Percentiles rank a stretch among this genome's conserved stretches.
These are phyloP conservation scores for Petaurus breviceps DNA, from an alignment of 2,113 vertebrate genomes.

Conservation along the genomic window DNA sequence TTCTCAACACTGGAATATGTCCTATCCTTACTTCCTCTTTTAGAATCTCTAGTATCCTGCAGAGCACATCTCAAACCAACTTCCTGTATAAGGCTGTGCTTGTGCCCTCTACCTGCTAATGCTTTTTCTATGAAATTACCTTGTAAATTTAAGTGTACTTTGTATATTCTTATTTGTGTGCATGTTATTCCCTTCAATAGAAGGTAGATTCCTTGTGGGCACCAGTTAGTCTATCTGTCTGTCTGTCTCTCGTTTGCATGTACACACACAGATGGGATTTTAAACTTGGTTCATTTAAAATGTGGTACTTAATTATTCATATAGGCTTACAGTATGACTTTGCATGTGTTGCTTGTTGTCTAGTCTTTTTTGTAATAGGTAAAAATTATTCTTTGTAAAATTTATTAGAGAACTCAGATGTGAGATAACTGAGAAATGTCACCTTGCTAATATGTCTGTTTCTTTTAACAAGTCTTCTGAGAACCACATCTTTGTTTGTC, in stretches of 20 bases:
- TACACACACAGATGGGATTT: not conserved
- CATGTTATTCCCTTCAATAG: not conserved
- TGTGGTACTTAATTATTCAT: too few species aligned
- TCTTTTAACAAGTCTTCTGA: not conserved
- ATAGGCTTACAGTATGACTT: not conserved
- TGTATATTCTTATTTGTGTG: not conserved
- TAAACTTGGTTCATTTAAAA: too few species aligned
- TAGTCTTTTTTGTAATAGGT: not conserved
- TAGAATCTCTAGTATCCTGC: not conserved
- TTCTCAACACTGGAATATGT: too few species aligned
- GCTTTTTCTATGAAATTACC: not conserved
- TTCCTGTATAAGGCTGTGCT: not conserved
- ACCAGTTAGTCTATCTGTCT: not conserved
- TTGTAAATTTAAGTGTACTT: not conserved
- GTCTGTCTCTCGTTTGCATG: not conserved
- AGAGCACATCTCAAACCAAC: not conserved
- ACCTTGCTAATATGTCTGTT: not conserved
- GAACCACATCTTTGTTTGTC: not conserved
- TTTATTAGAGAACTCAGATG: not conserved
- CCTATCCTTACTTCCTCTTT: too few species aligned
- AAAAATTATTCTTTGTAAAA: not conserved
- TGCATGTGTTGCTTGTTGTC: not conserved
- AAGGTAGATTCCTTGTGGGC: not conserved
- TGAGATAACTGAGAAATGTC: not conserved
- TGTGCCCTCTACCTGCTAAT: not conserved